Conservation (phyloP, 2,113 vertebrate species). For the Martes martes region DNA sequence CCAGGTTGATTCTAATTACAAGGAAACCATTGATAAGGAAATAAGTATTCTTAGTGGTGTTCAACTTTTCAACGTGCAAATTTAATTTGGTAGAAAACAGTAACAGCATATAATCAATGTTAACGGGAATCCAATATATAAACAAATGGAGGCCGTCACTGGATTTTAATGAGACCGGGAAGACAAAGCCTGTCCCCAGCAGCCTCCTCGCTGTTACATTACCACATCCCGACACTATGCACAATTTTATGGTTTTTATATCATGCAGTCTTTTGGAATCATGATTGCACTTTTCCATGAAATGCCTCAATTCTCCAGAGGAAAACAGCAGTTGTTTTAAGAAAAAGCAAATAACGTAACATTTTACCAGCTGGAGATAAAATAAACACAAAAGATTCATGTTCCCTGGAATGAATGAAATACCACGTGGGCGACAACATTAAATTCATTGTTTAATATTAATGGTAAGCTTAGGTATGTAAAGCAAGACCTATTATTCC, state of each 20-base stretch:
- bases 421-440: slow-evolving; percentile 47
- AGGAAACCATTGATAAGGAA: neutral
- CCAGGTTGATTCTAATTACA: neutral
- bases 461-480: slow-evolving; percentile 68
- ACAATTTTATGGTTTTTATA: slow-evolving; percentile 35
- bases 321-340: slow-evolving; percentile 56
- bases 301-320: slow-evolving; percentile 42
- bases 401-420: slow-evolving; percentile 63
- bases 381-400: slow-evolving; percentile 58
- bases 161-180: slow-evolving; percentile 5
- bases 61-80: neutral
- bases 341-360: slow-evolving; percentile 54
- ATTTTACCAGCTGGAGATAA: slow-evolving; percentile 61
- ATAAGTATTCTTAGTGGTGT: neutral
- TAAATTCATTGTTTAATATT: slow-evolving; percentile 68
- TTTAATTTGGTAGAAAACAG: slow-evolving; percentile 10
- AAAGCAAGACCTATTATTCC: slow-evolving; percentile 61
- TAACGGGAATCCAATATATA: neutral
- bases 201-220: neutral
- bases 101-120: neutral
- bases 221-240: neutral
- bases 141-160: slow-evolving; percentile 16
- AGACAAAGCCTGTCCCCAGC: neutral
- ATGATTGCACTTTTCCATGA: slow-evolving; percentile 28
- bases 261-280: neutral